phyloP scores from a whole-genome alignment of 1,140 invertebrate genomes.

The Hesperophylax magnus region DNA sequence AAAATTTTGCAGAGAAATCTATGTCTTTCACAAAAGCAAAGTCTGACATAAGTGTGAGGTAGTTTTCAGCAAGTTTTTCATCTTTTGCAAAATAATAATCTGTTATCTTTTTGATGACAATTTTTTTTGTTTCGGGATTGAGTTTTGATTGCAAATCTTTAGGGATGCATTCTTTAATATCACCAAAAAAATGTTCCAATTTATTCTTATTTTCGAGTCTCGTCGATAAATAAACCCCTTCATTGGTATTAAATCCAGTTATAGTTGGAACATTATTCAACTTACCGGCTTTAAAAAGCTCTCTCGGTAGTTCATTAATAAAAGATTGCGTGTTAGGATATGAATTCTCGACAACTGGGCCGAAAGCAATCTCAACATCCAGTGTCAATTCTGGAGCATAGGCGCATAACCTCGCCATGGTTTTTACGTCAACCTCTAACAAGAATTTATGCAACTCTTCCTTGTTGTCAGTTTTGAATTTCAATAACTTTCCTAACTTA shows the following conservation, averaged over 20 bases:
- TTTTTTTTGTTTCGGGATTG: no score
- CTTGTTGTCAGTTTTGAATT: constrained; percentile 63
- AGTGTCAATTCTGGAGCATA: constrained; percentile 54
- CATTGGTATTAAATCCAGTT: constrained; percentile 52
- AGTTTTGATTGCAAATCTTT: background rate
- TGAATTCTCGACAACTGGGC: constrained; percentile 48
- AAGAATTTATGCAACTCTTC: constrained; percentile 61
- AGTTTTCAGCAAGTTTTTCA: constrained; percentile 22
- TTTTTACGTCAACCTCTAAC: constrained; percentile 45
- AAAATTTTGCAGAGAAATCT: constrained; percentile 1
- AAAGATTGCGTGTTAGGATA: constrained; percentile 42
- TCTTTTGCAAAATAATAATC: constrained; percentile 41
- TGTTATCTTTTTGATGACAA: constrained; percentile 40
- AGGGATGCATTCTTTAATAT: constrained; percentile 4
- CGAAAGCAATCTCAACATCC: constrained; percentile 41
- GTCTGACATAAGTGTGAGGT: constrained; percentile 44
- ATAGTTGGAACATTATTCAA: constrained; percentile 57
- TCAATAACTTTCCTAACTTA: constrained; percentile 68
- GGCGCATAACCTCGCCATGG: constrained; percentile 56
- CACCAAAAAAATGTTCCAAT: constrained; percentile 11
- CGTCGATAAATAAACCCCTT: constrained; percentile 50
- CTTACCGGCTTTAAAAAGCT: constrained; percentile 50
- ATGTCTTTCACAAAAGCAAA: constrained; percentile 40
- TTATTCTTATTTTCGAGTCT: background rate
- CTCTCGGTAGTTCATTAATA: constrained; percentile 45